phyloP scores from a whole-genome alignment of 2,888 invertebrate genomes.

The Agriopis leucophaearia region DNA sequence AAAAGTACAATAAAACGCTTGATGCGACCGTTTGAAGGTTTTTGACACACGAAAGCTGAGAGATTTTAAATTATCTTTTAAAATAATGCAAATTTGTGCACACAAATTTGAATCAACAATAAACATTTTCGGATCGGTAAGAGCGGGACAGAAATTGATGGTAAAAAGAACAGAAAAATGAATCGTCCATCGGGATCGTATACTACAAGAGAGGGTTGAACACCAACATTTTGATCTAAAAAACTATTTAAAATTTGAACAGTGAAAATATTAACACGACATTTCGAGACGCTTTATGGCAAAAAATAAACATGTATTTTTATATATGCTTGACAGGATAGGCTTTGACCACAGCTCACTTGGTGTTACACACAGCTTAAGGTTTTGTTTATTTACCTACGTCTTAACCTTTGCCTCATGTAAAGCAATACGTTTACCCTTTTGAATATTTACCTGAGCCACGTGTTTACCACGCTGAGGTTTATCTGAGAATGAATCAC shows the following conservation, averaged over 20 bases:
- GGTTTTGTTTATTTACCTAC: too few species aligned
- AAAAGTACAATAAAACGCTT: constrained; percentile 9
- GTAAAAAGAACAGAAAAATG: too few species aligned
- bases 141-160: too few species aligned
- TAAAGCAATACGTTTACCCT: constrained; percentile 4
- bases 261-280: too few species aligned
- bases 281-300: background rate
- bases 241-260: background rate
- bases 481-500: constrained; percentile 23
- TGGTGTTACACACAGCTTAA: too few species aligned
- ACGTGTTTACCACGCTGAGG: constrained; percentile 4
- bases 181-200: too few species aligned
- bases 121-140: too few species aligned
- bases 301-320: constrained; percentile 1
- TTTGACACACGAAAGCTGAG: constrained; percentile 1
- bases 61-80: background rate
- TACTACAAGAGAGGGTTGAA: too few species aligned
- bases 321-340: background rate
- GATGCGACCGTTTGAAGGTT: constrained; percentile 10
- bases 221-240: too few species aligned
- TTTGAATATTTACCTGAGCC: constrained; percentile 10
- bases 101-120: too few species aligned
- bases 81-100: background rate
- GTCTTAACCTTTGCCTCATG: constrained; percentile 7
- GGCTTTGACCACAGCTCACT: too few species aligned